Conservation (phyloP, 2,888 invertebrate genomes). For the Synergus laeviventris region DNA sequence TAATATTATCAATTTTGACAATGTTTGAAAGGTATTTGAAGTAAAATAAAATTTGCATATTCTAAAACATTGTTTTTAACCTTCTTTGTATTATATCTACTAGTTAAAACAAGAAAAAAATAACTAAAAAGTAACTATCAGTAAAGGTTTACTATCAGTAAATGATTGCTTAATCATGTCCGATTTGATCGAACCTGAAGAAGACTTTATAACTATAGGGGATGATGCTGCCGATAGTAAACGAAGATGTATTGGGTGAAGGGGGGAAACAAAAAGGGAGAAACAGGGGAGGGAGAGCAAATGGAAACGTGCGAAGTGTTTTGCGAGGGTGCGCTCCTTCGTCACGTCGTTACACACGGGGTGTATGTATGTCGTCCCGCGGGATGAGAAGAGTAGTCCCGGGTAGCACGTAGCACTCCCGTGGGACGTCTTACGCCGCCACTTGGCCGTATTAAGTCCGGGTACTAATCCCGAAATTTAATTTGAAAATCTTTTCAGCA, state of each 20-base stretch:
- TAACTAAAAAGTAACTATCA: no score
- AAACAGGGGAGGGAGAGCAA: constrained; percentile 56
- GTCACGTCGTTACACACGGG: constrained; percentile 60
- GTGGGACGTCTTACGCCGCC: constrained; percentile 73
- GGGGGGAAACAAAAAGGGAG: constrained; percentile 12
- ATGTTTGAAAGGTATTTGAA: no score
- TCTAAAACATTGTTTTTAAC: no score
- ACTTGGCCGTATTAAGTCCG: constrained; percentile 73
- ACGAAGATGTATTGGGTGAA: constrained; percentile 31
- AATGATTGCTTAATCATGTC: constrained; percentile 13
- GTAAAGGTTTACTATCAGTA: no score
- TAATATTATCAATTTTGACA: no score
- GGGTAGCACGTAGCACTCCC: constrained; percentile 71
- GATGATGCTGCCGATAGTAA: not conserved
- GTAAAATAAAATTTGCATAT: no score
- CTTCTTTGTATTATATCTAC: no score
- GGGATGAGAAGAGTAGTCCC: constrained; percentile 56
- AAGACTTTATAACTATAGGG: not conserved
- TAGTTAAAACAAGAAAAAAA: no score
- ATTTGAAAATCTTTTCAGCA: constrained; percentile 75
- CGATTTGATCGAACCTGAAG: constrained; percentile 14
- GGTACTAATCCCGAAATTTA: constrained; percentile 76
- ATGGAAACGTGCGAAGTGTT: constrained; percentile 67
- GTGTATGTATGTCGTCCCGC: constrained; percentile 61
- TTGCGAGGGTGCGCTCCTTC: constrained; percentile 54